These are phyloP conservation scores for Cephalopachus bancanus DNA, from an alignment of 2,797 vertebrate genomes.

Conservation along the genomic window DNA sequence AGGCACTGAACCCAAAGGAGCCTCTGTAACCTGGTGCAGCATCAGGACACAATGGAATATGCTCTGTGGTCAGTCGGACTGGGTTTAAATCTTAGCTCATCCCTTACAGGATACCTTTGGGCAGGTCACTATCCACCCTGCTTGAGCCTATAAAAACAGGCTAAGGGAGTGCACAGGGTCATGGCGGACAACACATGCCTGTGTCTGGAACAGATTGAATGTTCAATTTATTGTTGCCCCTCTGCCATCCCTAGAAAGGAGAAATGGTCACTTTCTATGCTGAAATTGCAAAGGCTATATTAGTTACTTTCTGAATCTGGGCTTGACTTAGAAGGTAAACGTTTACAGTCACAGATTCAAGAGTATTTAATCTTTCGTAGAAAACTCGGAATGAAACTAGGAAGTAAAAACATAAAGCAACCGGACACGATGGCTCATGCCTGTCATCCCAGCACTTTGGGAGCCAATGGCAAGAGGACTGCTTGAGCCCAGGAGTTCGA, in stretches of 20 bases:
- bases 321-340: neutral
- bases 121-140: neutral
- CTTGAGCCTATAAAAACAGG: neutral
- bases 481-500: no score
- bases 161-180: neutral
- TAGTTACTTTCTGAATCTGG: neutral
- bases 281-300: neutral
- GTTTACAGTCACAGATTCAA: neutral
- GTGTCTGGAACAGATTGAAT: neutral
- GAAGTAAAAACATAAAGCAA: neutral
- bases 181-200: neutral
- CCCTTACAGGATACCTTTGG: neutral
- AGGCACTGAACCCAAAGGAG: neutral
- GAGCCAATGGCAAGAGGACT: no score
- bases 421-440: no score
- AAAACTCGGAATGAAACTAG: neutral
- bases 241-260: neutral
- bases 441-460: no score
- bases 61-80: neutral
- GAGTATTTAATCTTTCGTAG: neutral
- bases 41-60: fast-evolving
- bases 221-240: neutral
- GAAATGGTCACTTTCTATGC: neutral
- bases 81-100: neutral
- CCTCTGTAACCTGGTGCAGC: neutral